Evolutionary conservation across 2,113 vertebrate genomes (phyloP), one percentile per base, ranked within the genome.

Genomic region (Chionodraco myersi): DNA sequence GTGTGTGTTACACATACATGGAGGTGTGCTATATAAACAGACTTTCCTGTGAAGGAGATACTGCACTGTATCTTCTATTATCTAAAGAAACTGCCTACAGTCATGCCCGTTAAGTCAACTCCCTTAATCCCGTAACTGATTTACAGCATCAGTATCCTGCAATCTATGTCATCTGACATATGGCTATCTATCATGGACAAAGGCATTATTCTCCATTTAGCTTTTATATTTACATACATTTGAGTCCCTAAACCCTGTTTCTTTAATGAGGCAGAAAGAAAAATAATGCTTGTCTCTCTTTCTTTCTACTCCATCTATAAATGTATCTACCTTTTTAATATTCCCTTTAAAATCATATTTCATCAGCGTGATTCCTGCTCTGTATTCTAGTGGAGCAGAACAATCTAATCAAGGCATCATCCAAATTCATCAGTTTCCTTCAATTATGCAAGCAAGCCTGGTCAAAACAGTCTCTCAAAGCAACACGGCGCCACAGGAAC

Each of bases 381-480:
- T 84, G 72, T 75, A 85, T 85, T 88, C 75, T 52, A 64, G 30
- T 30, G 11, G 5, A 75, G 86, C 36, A 68, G 58, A 62, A 66
- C 52, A 72, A 87, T 85, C 85, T 75, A 87, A 88, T 89, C 89
- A 90, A 87, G 63, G 86, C 80, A 85, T 89, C 80, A 75, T 86
- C 70, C 53, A 77, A 86, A 83, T 85, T 88, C 89, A 90, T 92
- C 86, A 74, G 15, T 74, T 86, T 79, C 18, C 68, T 85, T 82
- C 58, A 86, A 78, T 89, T 90, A 88, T 84, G 84, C 72, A 79
- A 86, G 74, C 57, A 30, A 81, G 69, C 53, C 78, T 58, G 74
- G 86, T 80, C 72, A 71, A 77, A 91, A 83, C 71, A 87, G 84
- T 66, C 69, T 75, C 64, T 85, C 70, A 87, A 68, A 85, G 77